phyloP scores from a whole-genome alignment of 2,797 vertebrate genomes.

The Tragopan temminckii region DNA sequence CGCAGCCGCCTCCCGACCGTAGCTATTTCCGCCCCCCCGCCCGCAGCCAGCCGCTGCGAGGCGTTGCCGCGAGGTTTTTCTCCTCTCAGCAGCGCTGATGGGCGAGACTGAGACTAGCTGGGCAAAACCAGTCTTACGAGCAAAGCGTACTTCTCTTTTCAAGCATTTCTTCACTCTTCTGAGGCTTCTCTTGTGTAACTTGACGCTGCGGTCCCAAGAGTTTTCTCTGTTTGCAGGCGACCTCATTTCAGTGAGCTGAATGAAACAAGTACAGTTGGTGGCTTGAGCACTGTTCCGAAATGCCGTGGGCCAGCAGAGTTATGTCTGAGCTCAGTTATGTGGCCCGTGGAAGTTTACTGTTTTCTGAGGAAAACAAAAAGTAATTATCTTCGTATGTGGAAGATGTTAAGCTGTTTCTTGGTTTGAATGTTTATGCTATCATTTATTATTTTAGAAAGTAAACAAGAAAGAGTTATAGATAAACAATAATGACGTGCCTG shows the following conservation, averaged over 20 bases:
- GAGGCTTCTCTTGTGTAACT: slow-evolving; percentile 11
- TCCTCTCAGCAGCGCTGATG: fast-evolving
- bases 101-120: not conserved
- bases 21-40: not conserved
- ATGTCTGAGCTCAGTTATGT: not conserved
- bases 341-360: not conserved
- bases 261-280: not conserved
- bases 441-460: slow-evolving; percentile 55
- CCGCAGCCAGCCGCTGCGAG: not conserved
- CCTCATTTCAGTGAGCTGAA: slow-evolving; percentile 14
- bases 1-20: not conserved
- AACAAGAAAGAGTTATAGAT: not conserved
- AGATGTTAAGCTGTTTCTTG: slow-evolving; percentile 18
- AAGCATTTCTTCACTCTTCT: not conserved
- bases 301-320: not conserved
- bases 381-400: slow-evolving; percentile 39
- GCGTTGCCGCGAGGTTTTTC: not conserved
- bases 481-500: not conserved
- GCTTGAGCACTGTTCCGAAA: not conserved
- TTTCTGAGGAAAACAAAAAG: slow-evolving; percentile 1
- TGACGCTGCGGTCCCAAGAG: not conserved
- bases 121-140: fast-evolving
- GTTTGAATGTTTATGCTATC: not conserved
- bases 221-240: not conserved
- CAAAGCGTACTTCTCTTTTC: fast-evolving